These are phyloP conservation scores for Drosophila persimilis DNA, from an alignment of 1,140 invertebrate species.

Conservation along the genomic window DNA sequence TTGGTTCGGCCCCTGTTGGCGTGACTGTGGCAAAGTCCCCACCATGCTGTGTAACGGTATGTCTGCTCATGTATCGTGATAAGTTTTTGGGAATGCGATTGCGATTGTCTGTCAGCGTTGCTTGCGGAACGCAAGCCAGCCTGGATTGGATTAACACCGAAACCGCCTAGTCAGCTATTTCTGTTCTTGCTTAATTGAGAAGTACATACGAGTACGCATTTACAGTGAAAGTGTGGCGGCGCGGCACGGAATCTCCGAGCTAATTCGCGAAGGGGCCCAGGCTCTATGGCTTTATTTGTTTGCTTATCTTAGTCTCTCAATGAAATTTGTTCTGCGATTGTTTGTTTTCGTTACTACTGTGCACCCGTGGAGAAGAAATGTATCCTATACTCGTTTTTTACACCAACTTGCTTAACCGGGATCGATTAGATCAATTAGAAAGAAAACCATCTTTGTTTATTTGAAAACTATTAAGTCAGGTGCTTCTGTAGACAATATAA, in stretches of 20 bases:
- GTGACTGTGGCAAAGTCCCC: slow-evolving; percentile 12
- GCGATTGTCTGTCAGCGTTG: slow-evolving; percentile 30
- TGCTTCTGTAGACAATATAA: no score
- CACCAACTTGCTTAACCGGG: no score
- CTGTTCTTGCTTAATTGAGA: slow-evolving; percentile 13
- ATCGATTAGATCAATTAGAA: no score
- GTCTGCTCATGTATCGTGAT: slow-evolving; percentile 19
- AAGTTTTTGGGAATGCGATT: no score
- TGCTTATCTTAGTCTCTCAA: no score
- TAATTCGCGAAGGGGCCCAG: slow-evolving; percentile 23
- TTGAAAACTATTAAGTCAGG: no score
- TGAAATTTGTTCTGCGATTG: no score
- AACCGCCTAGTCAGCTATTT: slow-evolving; percentile 7
- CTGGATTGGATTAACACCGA: neutral
- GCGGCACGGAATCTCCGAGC: slow-evolving; percentile 26
- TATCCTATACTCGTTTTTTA: no score
- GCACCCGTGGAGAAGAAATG: no score
- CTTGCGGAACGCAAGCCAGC: neutral
- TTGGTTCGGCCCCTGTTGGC: slow-evolving; percentile 6
- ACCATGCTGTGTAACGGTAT: slow-evolving; percentile 30
- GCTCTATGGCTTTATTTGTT: slow-evolving; percentile 5
- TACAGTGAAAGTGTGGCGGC: slow-evolving; percentile 8
- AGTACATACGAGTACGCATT: slow-evolving; percentile 4
- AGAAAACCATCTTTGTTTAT: no score
- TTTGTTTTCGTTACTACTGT: no score